Conservation (phyloP, 2,797 vertebrate genomes). For the Premnoplex brunnescens region DNA sequence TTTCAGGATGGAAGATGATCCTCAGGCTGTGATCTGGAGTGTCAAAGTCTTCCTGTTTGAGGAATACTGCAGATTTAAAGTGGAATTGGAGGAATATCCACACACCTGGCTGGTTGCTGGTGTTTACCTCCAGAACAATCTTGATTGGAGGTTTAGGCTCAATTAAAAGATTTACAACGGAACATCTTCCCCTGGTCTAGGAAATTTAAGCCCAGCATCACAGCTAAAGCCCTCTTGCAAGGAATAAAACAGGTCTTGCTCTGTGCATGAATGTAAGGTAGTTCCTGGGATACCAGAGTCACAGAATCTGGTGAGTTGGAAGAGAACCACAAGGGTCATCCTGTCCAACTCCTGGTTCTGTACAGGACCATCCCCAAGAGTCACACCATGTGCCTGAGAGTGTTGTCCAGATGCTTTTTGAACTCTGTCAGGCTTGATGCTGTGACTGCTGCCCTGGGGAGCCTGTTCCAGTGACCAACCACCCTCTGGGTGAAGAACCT, state of each 20-base stretch:
- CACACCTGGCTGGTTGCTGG: background rate
- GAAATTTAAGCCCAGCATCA: background rate
- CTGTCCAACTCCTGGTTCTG: no score
- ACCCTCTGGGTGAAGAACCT: no score
- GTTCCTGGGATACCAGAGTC: background rate
- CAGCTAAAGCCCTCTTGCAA: background rate
- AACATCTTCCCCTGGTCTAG: background rate
- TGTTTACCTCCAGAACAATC: background rate
- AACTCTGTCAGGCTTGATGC: no score
- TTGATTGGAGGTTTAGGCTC: background rate
- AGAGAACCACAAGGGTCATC: no score
- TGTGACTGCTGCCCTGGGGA: no score
- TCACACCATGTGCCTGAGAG: no score
- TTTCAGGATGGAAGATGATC: background rate
- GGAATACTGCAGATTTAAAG: background rate
- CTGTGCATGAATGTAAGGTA: background rate
- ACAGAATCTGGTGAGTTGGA: no score
- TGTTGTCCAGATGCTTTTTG: no score
- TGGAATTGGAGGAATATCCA: background rate
- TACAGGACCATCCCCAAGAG: no score
- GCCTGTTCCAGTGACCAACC: no score
- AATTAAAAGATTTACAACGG: background rate
- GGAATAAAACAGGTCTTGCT: rapidly evolving
- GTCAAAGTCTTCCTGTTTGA: background rate
- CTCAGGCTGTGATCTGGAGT: background rate